phyloP scores from a whole-genome alignment of 2,113 vertebrate species.

The Rhabdomys dilectus region DNA sequence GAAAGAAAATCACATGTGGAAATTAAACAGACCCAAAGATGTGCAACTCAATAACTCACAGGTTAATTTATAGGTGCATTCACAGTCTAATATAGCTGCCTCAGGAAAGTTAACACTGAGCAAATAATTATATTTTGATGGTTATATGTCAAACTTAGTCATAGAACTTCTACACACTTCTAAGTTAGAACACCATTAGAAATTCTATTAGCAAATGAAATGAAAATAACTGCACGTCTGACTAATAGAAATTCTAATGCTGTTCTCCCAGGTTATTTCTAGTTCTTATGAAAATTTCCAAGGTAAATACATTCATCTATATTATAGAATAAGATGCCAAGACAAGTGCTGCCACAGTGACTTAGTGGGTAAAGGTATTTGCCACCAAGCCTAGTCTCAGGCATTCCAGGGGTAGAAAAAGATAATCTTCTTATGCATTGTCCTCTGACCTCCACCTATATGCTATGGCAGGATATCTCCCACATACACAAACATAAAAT shows the following conservation, averaged over 20 bases:
- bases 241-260: not conserved
- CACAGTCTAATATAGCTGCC: not conserved
- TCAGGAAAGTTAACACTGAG: not conserved
- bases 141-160: not conserved
- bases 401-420: not conserved
- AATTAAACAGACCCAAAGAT: not conserved
- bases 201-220: conserved; percentile 65
- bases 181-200: not conserved
- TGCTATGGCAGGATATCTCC: not conserved
- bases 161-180: not conserved
- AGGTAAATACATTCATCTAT: not conserved
- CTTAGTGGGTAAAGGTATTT: not conserved
- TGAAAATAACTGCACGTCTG: not conserved
- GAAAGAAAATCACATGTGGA: not conserved
- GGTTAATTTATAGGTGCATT: not conserved
- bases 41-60: not conserved
- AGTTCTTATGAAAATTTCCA: conserved; percentile 41
- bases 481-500: not conserved
- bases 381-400: not conserved
- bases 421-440: not conserved
- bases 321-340: not conserved
- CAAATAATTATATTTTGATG: not conserved
- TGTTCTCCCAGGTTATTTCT: conserved; percentile 23
- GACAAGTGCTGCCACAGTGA: not conserved
- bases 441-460: not conserved